Conservation (phyloP, 2,113 vertebrate genomes). For the Glaucidium brasilianum region DNA sequence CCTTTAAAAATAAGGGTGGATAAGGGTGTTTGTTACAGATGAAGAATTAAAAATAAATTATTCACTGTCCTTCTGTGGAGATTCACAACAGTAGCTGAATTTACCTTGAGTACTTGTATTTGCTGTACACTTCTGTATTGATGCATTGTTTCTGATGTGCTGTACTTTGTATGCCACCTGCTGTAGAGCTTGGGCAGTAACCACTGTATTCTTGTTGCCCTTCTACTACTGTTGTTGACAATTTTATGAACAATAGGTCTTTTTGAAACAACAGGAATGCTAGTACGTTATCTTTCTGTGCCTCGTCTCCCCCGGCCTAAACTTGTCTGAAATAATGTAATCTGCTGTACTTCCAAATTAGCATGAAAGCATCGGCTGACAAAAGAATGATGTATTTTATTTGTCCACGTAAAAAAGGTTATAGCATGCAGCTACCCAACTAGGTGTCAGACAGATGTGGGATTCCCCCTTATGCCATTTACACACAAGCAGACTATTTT, state of each 20-base stretch:
- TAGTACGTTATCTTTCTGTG: not conserved
- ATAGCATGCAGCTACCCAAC: not conserved
- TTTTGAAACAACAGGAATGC: not conserved
- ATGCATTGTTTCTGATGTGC: not conserved
- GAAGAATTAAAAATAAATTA: not conserved
- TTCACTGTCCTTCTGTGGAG: not conserved
- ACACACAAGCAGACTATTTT: not conserved
- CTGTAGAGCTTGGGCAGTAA: conserved; percentile 21
- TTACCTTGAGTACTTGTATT: not conserved
- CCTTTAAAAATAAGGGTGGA: not conserved
- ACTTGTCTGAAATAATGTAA: not conserved
- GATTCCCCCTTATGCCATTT: not conserved
- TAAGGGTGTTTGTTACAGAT: not conserved
- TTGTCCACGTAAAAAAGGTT: not conserved
- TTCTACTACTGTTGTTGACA: not conserved
- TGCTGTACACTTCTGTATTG: not conserved
- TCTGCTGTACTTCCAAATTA: not conserved
- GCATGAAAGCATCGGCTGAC: not conserved
- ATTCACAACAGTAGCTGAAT: not conserved
- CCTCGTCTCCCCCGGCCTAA: rapidly evolving
- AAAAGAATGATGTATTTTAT: not conserved
- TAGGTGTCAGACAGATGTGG: not conserved
- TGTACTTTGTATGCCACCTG: conserved; percentile 27
- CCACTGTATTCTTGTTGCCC: not conserved
- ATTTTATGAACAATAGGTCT: not conserved